Conservation (phyloP, 2,797 vertebrate genomes). For the Gallinago nigripennis region DNA sequence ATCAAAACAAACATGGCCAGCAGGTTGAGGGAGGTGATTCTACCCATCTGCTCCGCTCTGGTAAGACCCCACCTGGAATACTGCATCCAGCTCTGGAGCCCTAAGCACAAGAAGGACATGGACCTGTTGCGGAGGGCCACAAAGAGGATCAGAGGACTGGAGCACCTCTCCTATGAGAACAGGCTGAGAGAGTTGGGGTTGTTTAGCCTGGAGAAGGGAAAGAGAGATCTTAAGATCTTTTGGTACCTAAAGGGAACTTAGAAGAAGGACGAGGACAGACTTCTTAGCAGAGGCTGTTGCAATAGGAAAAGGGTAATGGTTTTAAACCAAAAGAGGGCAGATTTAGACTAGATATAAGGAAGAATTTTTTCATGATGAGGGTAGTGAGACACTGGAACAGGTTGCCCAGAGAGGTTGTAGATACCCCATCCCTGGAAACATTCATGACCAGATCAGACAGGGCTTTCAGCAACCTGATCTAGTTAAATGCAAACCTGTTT, state of each 20-base stretch:
- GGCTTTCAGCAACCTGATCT: neutral
- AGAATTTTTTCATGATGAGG: neutral
- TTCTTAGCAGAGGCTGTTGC: fast-evolving
- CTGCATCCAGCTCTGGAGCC: neutral
- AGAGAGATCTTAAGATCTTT: fast-evolving
- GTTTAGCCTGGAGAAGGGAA: neutral
- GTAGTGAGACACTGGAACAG: neutral
- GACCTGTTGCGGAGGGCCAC: neutral
- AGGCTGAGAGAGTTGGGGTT: neutral
- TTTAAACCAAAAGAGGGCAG: neutral
- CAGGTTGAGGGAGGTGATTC: neutral
- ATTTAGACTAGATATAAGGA: neutral
- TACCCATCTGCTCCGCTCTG: neutral
- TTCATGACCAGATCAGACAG: neutral
- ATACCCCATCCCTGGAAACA: neutral
- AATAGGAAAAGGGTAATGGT: neutral
- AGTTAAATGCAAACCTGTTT: neutral
- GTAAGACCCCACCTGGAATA: neutral
- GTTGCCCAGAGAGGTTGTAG: neutral
- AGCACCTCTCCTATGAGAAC: neutral
- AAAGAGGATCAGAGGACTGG: neutral
- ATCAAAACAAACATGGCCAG: neutral
- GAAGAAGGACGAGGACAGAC: neutral
- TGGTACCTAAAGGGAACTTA: too few relatives aligned
- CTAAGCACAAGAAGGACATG: neutral